Evolutionary conservation across 2,888 invertebrate genomes (phyloP), one percentile per base, ranked within the genome.

Genomic region (Allacma fusca): DNA sequence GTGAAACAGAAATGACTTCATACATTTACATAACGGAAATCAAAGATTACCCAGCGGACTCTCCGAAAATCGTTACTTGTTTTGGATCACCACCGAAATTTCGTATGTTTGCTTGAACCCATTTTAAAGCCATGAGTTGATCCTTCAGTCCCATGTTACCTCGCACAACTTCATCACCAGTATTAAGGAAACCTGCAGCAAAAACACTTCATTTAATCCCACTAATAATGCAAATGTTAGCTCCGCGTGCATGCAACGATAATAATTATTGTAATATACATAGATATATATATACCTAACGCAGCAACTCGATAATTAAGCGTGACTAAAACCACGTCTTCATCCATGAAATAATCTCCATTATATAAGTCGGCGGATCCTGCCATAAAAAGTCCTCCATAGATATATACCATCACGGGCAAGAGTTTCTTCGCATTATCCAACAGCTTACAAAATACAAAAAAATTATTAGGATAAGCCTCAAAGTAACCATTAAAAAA

Each of bases 261-360:
- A 23, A 13, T 62, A 24, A 24, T 62, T 26, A 62, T 62, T 24
- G 7, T 24, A 21, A 24, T n/a, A n/a, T n/a, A n/a, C n/a, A n/a
- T n/a, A n/a, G n/a, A n/a, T n/a, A n/a, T n/a, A n/a, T n/a, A n/a
- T 24, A n/a, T 62, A 62, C 62, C 62, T 26, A 62, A 26, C 13
- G 62, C 62, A 1, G 62, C 62, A 24, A 62, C 62, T 19, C 62
- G 62, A 26, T 62, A 62, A 62, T 62, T 62, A 23, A 62, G 23
- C n/a, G 62, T 62, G 62, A 62, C 62, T 16, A 62, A 26, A 62
- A 62, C 62, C 9, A 62, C 62, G 23, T 62, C 62, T n/a, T 62
- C 62, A 24, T 62, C 62, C 62, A 62, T 26, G 26, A 62, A 62
- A 24, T 62, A 62, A 9, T 62, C 26, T 26, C 62, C 62, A 62